Evolutionary conservation across 2,888 invertebrate species (phyloP), one percentile per base, ranked within the genome.

Genomic region (Carcina quercana): DNA sequence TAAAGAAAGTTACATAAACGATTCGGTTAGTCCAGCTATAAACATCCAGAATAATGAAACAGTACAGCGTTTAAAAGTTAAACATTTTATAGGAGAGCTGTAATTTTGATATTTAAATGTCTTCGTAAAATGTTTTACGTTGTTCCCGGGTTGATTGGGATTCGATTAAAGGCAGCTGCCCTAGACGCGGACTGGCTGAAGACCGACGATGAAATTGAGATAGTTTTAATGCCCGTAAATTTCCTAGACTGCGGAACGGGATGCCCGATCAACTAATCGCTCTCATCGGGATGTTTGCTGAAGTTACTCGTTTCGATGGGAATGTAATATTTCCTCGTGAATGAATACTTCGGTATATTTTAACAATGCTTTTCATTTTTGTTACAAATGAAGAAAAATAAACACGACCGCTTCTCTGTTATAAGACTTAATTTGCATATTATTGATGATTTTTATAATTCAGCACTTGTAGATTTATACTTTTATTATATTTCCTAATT

Each of bases 221-320:
- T 80, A 80, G 80, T 80, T 80, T 76, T 79, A 78, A 80, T 71
- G 71, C 70, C 68, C 75, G 68, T 78, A 79, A 80, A 79, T 80
- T 79, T 75, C 53, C 56, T 62, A 65, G 61, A 57, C 67, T 67
- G 54, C 48, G 49, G 44, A 65, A 64, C 45, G n/a, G n/a, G n/a
- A n/a, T n/a, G 64, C 59, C 58, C 68, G 66, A 71, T 70, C 67
- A 59, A 69, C 69, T 71, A 75, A 78, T 78, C 72, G 70, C 61
- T 71, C 62, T 63, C 58, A 56, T 53, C 56, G 48, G 55, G 53
- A 50, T 65, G 67, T 70, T 72, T 60, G 62, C 51, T 53, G 47
- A 63, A 74, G 61, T 67, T 69, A 53, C 50, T 53, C 53, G 67
- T n/a, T n/a, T n/a, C n/a, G n/a, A n/a, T n/a, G n/a, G n/a, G n/a